Evolutionary conservation across 1,140 invertebrate species (phyloP), one percentile per base, ranked within the genome.

Genomic region (Drosophila nebulosa): DNA sequence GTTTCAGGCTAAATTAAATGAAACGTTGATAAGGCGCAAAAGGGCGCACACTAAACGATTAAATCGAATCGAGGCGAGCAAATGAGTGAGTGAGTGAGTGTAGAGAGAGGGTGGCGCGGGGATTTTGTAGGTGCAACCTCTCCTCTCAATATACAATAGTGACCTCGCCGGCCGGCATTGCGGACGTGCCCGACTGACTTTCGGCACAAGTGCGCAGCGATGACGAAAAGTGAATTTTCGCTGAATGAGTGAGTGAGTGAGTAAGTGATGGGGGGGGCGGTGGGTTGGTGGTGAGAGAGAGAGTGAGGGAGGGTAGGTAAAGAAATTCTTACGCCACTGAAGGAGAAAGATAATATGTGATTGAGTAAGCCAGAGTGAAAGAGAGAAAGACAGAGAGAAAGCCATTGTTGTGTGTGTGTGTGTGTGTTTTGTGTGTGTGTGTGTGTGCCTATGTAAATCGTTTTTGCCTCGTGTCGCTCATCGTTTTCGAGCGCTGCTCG

Each of bases 161-260:
- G 42, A 64, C 52, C 63, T 62, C 59, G 53, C 69, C 70, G 61
- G 51, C 77, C 64, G 64, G 51, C 65, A 55, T 39, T 42, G 62
- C 67, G 78, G 81, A 75, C 78, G 83, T 81, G 83, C 78, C 81
- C 81, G 81, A 88, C 83, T 86, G 78, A 86, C 81, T 88, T 88
- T 81, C 74, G 81, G 81, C 81, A 81, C 81, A 86, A 86, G 81
- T 86, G 81, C 81, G 67, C 81, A 86, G 81, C 81, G 81, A 88
- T 86, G 83, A 83, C 81, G 81, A 86, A 86, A 86, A 86, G 81
- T 86, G 81, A 86, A 86, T 86, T 86, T 86, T 86, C 81, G 81
- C 83, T 80, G 70, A 66, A 63, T 21, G 42, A 46, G 12, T n/a
- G 50, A 2, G 22, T 7, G 36, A 16, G 9, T n/a, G n/a, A 24